Conservation (phyloP, 2,888 invertebrate species). For the Iphiclides podalirius region DNA sequence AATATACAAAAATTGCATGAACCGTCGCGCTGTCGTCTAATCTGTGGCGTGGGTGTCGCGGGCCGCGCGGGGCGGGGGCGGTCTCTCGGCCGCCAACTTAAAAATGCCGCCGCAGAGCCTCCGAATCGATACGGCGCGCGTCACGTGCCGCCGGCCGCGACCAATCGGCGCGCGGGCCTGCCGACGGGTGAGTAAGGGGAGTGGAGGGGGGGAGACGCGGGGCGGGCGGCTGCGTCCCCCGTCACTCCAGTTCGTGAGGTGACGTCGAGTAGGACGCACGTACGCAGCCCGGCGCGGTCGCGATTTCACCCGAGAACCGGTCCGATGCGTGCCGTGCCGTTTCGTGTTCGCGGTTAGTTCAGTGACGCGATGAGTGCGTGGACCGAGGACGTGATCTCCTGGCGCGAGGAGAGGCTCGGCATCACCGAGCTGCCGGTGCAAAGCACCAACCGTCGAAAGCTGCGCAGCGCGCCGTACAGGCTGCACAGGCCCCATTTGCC, state of each 20-base stretch:
- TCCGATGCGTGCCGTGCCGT: slow-evolving; percentile 66
- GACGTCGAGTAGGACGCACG: slow-evolving; percentile 31
- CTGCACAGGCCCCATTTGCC: slow-evolving; percentile 83
- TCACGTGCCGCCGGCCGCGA: slow-evolving; percentile 82
- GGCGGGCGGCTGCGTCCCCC: slow-evolving; percentile 39
- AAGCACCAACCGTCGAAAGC: slow-evolving; percentile 72
- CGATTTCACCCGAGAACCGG: slow-evolving; percentile 69
- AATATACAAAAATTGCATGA: too few relatives aligned
- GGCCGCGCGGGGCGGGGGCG: slow-evolving; percentile 69
- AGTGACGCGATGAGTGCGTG: slow-evolving; percentile 72
- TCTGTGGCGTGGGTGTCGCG: slow-evolving; percentile 54
- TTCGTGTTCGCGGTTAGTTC: too few relatives aligned
- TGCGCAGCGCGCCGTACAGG: slow-evolving; percentile 82
- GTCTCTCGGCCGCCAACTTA: slow-evolving; percentile 82
- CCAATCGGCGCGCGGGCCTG: slow-evolving; percentile 67
- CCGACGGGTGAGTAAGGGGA: slow-evolving; percentile 50
- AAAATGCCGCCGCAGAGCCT: slow-evolving; percentile 90
- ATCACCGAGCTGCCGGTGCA: slow-evolving; percentile 73
- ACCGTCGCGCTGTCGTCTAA: slow-evolving; percentile 26
- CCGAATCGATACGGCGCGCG: slow-evolving; percentile 87
- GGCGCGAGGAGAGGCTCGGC: slow-evolving; percentile 71
- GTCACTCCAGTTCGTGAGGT: slow-evolving; percentile 71
- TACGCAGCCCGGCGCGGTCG: slow-evolving; percentile 30
- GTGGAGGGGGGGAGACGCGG: slow-evolving; percentile 37
- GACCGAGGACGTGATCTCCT: slow-evolving; percentile 74